Conservation (phyloP, 2,797 vertebrate species). For the Liasis olivaceus region DNA sequence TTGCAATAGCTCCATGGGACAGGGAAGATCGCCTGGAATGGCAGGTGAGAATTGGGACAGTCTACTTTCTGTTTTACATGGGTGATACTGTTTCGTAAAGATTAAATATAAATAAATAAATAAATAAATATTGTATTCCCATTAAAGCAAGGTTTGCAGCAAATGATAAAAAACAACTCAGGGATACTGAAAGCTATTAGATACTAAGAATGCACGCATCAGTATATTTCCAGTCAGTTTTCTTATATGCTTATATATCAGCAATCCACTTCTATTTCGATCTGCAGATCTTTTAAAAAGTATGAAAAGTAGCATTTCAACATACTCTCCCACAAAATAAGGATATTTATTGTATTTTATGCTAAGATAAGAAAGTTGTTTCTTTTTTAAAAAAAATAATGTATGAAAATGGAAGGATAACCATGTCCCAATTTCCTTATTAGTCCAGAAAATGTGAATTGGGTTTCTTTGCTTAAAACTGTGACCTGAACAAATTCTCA, state of each 20-base stretch:
- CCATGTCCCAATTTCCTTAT: neutral
- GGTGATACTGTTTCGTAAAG: neutral
- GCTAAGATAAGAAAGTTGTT: neutral
- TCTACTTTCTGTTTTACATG: neutral
- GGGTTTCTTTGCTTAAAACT: neutral
- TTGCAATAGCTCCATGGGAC: neutral
- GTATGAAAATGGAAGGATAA: neutral
- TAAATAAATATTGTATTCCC: neutral
- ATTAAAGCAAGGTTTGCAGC: fast-evolving
- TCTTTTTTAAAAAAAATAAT: neutral
- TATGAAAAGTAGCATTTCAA: neutral
- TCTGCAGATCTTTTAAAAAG: neutral
- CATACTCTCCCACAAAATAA: neutral
- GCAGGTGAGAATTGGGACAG: too few relatives aligned
- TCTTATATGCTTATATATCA: neutral
- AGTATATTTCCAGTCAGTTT: neutral
- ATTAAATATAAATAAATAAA: neutral
- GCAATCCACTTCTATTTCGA: neutral
- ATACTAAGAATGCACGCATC: neutral
- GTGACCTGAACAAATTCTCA: neutral
- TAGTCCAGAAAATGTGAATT: neutral
- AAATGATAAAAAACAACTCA: neutral
- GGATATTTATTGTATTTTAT: neutral
- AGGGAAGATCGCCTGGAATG: neutral
- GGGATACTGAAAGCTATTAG: neutral